Evolutionary conservation across 2,113 vertebrate genomes (phyloP), one percentile per base, ranked within the genome.

Genomic region (Hippocampus comes): DNA sequence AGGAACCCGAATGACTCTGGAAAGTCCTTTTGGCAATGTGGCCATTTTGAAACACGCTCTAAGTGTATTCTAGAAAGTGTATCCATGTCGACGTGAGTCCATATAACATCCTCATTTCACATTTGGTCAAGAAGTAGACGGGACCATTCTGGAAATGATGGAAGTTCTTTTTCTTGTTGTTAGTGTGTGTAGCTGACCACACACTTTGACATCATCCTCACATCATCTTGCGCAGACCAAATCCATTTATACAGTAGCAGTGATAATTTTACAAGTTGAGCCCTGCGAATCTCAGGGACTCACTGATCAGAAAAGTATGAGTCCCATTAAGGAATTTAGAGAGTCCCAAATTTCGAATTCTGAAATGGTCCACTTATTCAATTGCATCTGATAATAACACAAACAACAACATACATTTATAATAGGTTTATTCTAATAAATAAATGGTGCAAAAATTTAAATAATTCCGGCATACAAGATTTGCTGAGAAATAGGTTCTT

Each of bases 201-300:
- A 73, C 10, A 14, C 20, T 42, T 27, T 10, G 67, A 68, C 70
- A 64, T 85, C 81, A 76, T 79, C 79, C 77, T 75, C 77, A 70
- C 75, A 69, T 78, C 75, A 80, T 78, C 76, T 79, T 30, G 14
- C 8, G 0, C 15, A 61, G 59, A 61, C 7, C 15, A 61, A 61
- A 34, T 61, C 15, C 4, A 30, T 27, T 8, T 9, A 10, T 23
- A 23, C n/a, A 57, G 11, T 23, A 23, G 30, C 30, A 34, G 34
- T 38, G 34, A 38, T 38, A 6, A 38, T 6, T 34, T 34, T 38
- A 38, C 34, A 38, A 5, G 6, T 38, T 38, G 34, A 38, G 34
- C 34, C 5, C 5, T 30, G 30, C 30, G 3, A 30, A 2, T 30
- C 30, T 2, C 3, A 30, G 30, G 30, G 30, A 30, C 30, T 30